Evolutionary conservation across 2,113 vertebrate genomes (phyloP).

Genomic region (Psittacula cyanocephala): DNA sequence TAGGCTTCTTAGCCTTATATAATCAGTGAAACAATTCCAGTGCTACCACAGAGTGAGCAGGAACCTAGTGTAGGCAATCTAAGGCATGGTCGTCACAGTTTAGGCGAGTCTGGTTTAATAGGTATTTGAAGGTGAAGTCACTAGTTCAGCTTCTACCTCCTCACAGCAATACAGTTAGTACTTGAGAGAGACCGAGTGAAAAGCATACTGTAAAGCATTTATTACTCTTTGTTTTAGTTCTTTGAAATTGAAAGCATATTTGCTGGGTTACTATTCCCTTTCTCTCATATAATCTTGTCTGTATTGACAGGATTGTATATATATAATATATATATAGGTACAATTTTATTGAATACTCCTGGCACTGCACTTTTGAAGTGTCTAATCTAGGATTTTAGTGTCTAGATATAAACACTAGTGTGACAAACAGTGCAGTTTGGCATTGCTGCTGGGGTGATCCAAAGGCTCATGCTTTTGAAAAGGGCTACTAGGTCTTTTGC

Average conservation of each 20-base stretch:
- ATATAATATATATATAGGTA: background rate
- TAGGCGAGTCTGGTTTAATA: background rate
- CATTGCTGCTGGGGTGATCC: background rate
- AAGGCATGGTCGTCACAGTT: accelerated
- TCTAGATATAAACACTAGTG: background rate
- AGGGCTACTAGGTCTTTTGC: background rate
- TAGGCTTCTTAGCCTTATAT: background rate
- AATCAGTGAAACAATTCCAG: background rate
- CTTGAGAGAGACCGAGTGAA: background rate
- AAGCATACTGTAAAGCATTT: background rate
- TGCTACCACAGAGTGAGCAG: background rate
- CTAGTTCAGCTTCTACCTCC: background rate
- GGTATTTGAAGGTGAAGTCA: background rate
- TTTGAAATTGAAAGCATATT: background rate
- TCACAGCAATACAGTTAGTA: background rate
- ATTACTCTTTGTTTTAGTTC: background rate
- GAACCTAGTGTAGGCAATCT: background rate
- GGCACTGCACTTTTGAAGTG: background rate
- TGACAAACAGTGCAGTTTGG: background rate
- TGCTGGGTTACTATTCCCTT: background rate
- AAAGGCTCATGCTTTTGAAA: background rate
- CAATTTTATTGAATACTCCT: background rate
- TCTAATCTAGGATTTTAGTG: background rate
- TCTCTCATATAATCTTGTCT: background rate
- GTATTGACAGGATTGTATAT: background rate